Evolutionary conservation across 2,797 vertebrate genomes (phyloP), one percentile per base, ranked within the genome.

Genomic region (Novumbra hubbsi): DNA sequence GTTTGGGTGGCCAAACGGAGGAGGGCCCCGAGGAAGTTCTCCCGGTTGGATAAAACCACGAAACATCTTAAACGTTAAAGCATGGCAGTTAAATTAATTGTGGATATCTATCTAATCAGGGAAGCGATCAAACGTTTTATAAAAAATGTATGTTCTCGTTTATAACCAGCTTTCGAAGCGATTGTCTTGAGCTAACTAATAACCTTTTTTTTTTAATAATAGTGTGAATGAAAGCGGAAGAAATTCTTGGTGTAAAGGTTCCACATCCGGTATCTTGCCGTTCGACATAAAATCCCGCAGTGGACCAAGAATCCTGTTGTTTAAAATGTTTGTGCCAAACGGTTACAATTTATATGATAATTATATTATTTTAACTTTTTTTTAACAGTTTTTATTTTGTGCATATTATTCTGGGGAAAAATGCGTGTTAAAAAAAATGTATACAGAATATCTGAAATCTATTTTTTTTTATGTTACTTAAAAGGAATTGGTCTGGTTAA

Each of bases 31-130:
- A 5, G 4, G 9, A 0, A 48, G 64, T 71, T 76, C 77, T 48
- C 67, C 79, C 1, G 66, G 76, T 0, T 63, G 52, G 14, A 68
- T 65, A 66, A 73, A 76, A 48, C 75, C 72, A 32, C 76, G 83
- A 75, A 84, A 89, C 90, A 92, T 92, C 45, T 4, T 63, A 8
- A 49, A 16, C 0, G 15, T 67, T 21, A 41, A 7, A 7, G 1
- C 1, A 15, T n/a, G 15, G 34, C 41, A 32, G 7, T 34, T 65
- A 5, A 17, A 17, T 30, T 8, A 34, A 65, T 32, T 5, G 1
- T 32, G 3, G 28, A 17, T 30, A 65, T 65, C 27, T 32, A 65
- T 34, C 3, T 64, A 17, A 60, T 24, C 21, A 65, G 28, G 27
- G 63, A 17, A 16, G 19, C 28, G 60, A 19, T 2, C 63, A 32